A percentile compares a stretch with the other conserved stretches of the same genome.
phyloP scores from a whole-genome alignment of 35 echinoderm and acorn worm genomes.

The Holothuria glaberrima region DNA sequence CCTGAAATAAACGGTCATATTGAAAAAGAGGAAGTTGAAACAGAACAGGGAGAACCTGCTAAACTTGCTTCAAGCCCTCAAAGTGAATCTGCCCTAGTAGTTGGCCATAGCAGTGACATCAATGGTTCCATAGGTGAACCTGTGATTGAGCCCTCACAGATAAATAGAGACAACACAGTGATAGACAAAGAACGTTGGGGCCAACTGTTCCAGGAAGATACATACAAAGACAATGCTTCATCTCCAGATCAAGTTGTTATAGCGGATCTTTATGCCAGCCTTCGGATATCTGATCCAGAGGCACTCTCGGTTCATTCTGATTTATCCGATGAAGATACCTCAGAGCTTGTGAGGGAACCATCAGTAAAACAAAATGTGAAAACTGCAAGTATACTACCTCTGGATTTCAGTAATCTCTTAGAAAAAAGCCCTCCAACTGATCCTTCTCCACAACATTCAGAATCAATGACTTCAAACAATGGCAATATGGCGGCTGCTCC shows the following conservation, averaged over 20 bases:
- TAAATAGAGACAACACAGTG: constrained; percentile 14
- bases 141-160: background rate
- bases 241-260: background rate
- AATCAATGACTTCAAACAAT: constrained; percentile 45
- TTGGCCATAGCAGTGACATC: too few relatives aligned
- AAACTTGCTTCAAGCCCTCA: background rate
- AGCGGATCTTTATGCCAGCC: background rate
- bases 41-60: background rate
- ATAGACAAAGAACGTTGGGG: background rate
- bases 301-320: constrained; percentile 29
- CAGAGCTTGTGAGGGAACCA: constrained; percentile 54
- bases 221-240: background rate
- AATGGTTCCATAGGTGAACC: background rate
- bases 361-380: constrained; percentile 47
- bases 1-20: constrained; percentile 73
- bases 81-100: too few relatives aligned
- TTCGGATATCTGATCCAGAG: constrained; percentile 30
- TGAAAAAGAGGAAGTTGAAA: constrained; percentile 33
- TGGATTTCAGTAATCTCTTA: constrained; percentile 32
- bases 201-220: constrained; percentile 38
- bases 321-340: constrained; percentile 21
- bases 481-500: constrained; percentile 31
- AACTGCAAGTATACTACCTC: background rate
- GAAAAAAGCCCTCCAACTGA: background rate
- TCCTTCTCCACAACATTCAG: background rate